Conservation (phyloP, 2,113 vertebrate species). For the Lamprotornis superbus region DNA sequence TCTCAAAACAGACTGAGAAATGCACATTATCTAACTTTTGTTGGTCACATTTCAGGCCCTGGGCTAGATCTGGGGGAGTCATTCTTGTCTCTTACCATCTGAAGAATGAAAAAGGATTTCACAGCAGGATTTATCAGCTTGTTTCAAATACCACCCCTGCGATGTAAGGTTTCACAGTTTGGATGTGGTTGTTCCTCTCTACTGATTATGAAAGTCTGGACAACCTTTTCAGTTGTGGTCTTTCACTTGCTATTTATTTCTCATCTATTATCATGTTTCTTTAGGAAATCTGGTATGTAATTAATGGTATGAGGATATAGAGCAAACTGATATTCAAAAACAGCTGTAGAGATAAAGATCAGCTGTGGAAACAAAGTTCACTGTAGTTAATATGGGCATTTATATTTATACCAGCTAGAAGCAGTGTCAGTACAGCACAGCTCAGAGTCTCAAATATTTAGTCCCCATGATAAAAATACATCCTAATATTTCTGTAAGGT, state of each 20-base stretch:
- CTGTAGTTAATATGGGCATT: neutral
- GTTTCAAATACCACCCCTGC: neutral
- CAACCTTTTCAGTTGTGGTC: neutral
- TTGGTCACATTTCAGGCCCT: neutral
- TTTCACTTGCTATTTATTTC: neutral
- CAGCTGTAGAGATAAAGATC: neutral
- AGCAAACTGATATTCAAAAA: neutral
- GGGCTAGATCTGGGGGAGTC: neutral
- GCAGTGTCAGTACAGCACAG: neutral
- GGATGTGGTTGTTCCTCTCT: neutral
- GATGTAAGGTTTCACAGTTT: neutral
- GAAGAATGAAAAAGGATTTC: neutral
- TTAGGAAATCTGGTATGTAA: neutral
- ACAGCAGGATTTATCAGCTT: neutral
- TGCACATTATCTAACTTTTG: neutral
- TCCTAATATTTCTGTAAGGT: neutral
- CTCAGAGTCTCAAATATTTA: neutral
- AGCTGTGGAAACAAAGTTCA: neutral
- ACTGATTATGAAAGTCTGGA: neutral
- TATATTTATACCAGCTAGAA: neutral
- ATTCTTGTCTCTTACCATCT: neutral
- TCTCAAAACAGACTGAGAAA: neutral
- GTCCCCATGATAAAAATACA: neutral
- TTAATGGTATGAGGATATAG: neutral
- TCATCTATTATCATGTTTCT: neutral